Evolutionary conservation across 2,888 invertebrate genomes (phyloP), one percentile per base, ranked within the genome.

Genomic region (Chrysina gloriosa): DNA sequence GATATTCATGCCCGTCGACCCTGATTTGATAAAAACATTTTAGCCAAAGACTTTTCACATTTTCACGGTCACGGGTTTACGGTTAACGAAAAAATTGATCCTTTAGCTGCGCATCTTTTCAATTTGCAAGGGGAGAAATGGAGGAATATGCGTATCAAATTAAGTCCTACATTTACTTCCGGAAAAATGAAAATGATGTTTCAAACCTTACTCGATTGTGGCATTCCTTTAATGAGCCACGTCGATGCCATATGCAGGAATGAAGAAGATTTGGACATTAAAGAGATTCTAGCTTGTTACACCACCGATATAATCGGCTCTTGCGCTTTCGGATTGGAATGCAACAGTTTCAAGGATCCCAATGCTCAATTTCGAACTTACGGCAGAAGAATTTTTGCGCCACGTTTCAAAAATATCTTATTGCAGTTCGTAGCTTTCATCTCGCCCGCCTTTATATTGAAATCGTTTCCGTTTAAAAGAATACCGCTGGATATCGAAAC

Each of bases 241-340:
- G 34, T 66, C 9, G 31, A 34, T 16, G 7, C 21, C 6, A 21
- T 58, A n/a, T 19, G 25, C 19, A 21, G 5, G 21, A 39, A 42
- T 7, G 36, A 27, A 14, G 70, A 75, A 21, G 58, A 72, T 3
- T 61, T 80, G 3, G 77, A 80, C 52, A 74, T 79, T 19, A 79
- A 86, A 7, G 86, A 87, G 29, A 81, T 87, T 29, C 84, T 86
- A 69, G 86, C 85, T 2, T 84, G 85, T 70, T 88, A 85, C 75
- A 85, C 87, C 0, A 87, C 87, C 81, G 88, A 88, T 73, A 85
- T 88, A 1, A 87, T 89, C 23, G 87, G 86, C 0, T 86, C 85
- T 56, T 85, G 86, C 65, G 88, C 87, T 4, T 89, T 89, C 76
- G 89, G 88, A 29, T 81, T 89, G 2, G 86, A 88, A 70, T 86